Evolutionary conservation across 2,113 vertebrate genomes (phyloP).

Genomic region (Callithrix jacchus): DNA sequence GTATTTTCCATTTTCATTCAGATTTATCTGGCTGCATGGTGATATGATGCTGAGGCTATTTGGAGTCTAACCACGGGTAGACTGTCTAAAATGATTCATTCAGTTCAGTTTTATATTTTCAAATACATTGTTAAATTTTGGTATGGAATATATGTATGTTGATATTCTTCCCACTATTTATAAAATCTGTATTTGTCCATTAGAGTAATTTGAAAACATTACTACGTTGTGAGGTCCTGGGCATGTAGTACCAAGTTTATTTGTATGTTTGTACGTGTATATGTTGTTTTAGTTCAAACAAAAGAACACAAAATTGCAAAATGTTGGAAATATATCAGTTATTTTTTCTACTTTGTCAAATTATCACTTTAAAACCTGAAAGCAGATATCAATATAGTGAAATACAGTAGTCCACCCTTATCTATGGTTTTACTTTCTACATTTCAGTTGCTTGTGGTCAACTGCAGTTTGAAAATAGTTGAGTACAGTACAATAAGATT

Average conservation of each 20-base stretch:
- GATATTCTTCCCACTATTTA: too few species aligned
- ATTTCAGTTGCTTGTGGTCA: not conserved
- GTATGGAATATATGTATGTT: not conserved
- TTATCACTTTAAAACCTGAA: not conserved
- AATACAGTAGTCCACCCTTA: not conserved
- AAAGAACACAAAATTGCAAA: not conserved
- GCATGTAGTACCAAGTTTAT: not conserved
- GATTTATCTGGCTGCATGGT: not conserved
- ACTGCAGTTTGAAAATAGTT: not conserved
- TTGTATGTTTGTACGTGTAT: not conserved
- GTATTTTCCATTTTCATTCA: not conserved
- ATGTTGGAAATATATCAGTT: not conserved
- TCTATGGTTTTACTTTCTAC: not conserved
- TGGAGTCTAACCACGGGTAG: rapidly evolving
- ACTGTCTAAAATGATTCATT: not conserved
- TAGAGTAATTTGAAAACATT: not conserved
- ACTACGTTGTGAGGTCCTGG: not conserved
- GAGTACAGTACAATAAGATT: not conserved
- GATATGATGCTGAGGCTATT: not conserved
- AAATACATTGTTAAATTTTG: not conserved
- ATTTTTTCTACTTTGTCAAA: not conserved
- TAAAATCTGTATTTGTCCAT: not conserved
- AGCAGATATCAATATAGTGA: not conserved
- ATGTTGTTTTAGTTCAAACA: not conserved
- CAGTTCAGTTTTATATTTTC: not conserved